Conservation (phyloP, 2,113 vertebrate species). For the Cricetomys ansorgei region DNA sequence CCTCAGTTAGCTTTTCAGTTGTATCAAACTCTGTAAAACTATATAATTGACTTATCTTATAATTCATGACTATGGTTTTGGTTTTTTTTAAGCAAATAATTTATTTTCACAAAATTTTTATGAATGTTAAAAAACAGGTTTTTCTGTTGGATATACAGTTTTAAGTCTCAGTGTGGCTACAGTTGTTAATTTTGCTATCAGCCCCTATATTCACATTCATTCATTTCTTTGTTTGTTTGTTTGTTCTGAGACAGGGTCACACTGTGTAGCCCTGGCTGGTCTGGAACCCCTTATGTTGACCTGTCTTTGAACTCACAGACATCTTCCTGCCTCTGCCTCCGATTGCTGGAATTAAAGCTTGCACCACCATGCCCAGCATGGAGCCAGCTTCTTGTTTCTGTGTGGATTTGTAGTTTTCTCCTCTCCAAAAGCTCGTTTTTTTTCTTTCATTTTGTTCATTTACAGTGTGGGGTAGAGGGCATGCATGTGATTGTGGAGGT, state of each 20-base stretch:
- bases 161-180: not conserved
- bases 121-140: not conserved
- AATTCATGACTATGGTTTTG: not conserved
- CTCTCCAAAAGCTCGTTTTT: not conserved
- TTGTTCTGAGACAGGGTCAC: not conserved
- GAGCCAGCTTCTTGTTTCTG: not conserved
- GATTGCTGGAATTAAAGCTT: not conserved
- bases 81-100: not conserved
- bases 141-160: not conserved
- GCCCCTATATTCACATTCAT: not conserved
- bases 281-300: not conserved
- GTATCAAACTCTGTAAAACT: not conserved
- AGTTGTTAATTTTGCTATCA: not conserved
- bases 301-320: not conserved
- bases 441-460: not conserved
- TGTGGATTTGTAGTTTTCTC: not conserved
- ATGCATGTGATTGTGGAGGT: not conserved
- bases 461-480: not conserved
- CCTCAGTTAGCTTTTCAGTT: constrained; percentile 25
- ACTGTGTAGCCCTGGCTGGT: not conserved
- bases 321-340: not conserved
- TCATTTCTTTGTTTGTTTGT: no score
- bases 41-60: not conserved
- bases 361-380: not conserved
- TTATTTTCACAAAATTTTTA: not conserved